Evolutionary conservation across 2,113 vertebrate genomes (phyloP), one percentile per base, ranked within the genome.

Genomic region (Ardeotis arabs): DNA sequence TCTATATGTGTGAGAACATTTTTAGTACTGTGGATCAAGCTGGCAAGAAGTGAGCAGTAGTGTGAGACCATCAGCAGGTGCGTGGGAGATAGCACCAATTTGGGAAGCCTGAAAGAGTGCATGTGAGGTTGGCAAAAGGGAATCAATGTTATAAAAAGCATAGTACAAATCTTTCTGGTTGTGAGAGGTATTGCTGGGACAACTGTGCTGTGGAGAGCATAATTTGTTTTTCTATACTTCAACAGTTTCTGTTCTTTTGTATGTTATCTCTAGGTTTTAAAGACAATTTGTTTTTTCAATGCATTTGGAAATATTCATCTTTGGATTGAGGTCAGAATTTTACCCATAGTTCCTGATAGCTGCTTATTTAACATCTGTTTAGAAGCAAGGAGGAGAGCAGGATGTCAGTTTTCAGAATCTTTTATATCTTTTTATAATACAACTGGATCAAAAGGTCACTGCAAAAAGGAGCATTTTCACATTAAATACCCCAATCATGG

Each of bases 41-140:
- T 92, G 64, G 72, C 58, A 92, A 94, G 55, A 96, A 91, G 73
- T 76, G 77, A 95, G 50, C 92, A 95, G 79, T 62, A 58, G 81
- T 56, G 59, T 79, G 77, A 97, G 86, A 95, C 96, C 90, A 90
- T 93, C 84, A 96, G 94, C 76, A 92, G 89, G 49, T 87, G 44
- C 0, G 45, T 82, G 69, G 89, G 81, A 96, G 76, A 90, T 59
- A 81, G 47, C 76, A 92, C 77, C 56, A 72, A 25, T 84, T 73
- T 75, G 31, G 80, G 69, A 89, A 95, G 29, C 19, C 69, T 69
- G 56, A 72, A 62, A 56, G 31, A 82, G 41, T n/a, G 23, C 25
- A 33, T 64, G 28, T 77, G 75, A 84, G 84, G 31, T 69, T 89
- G 27, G 14, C 39, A 69, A 86, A 75, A 35, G 72, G 44, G 83